Evolutionary conservation across 2,113 vertebrate species (phyloP).

Genomic region (Arvicanthis niloticus): DNA sequence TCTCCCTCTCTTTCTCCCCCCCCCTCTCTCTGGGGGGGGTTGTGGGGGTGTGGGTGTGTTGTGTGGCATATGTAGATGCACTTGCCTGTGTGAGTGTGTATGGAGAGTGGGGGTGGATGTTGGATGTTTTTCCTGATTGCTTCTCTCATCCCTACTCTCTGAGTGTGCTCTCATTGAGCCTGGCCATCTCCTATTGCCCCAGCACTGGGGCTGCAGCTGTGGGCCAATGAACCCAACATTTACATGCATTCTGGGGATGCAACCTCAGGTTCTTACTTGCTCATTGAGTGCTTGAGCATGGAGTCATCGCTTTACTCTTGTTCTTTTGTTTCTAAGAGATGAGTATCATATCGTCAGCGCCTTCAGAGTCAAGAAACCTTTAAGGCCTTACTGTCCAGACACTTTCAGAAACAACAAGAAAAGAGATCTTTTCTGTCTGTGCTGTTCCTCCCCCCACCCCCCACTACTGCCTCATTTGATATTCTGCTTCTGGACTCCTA

Average conservation of each 20-base stretch:
- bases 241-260: no score
- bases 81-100: neutral
- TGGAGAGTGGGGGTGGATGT: neutral
- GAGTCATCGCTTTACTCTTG: neutral
- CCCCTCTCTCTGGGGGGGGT: no score
- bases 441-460: neutral
- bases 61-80: no score
- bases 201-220: neutral
- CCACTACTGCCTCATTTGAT: neutral
- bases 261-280: neutral
- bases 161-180: neutral
- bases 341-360: constrained; percentile 28
- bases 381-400: neutral
- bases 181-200: neutral
- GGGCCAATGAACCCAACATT: no score
- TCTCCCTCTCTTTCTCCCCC: neutral
- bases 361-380: constrained; percentile 44
- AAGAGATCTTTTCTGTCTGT: neutral
- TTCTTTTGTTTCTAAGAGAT: constrained; percentile 37
- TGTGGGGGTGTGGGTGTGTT: neutral
- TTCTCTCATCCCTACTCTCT: neutral
- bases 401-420: neutral
- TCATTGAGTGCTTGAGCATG: no score
- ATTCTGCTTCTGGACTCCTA: neutral
- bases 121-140: neutral